phyloP scores from a whole-genome alignment of 2,113 vertebrate genomes.

The Arizona elegans region DNA sequence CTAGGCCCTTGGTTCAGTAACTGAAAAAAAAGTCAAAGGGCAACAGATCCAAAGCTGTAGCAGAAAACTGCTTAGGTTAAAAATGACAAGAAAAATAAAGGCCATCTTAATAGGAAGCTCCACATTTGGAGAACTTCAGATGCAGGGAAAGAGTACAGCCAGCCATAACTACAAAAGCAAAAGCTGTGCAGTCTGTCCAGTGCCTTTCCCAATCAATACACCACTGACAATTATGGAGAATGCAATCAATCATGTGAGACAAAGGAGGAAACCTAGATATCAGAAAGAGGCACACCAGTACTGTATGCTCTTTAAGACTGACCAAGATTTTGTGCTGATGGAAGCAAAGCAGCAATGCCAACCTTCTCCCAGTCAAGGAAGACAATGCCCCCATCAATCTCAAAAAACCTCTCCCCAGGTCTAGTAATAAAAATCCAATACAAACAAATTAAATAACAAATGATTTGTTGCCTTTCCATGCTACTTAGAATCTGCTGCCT shows the following conservation, averaged over 20 bases:
- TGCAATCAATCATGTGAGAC: rapidly evolving
- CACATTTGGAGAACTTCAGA: not conserved
- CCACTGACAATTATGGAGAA: not conserved
- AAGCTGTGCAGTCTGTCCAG: not conserved
- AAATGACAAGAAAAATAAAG: not conserved
- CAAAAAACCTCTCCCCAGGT: not conserved
- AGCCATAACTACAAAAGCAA: not conserved
- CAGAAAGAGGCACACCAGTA: not conserved
- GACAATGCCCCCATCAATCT: not conserved
- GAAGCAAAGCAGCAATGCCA: not conserved
- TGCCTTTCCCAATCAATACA: not conserved
- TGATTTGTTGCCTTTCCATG: not conserved
- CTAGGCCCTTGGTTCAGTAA: not conserved
- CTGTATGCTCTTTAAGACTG: not conserved
- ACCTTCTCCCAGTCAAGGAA: not conserved
- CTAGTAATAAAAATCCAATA: not conserved
- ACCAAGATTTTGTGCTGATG: not conserved
- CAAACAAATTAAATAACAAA: not conserved
- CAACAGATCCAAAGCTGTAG: constrained; percentile 25
- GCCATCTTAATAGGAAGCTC: not conserved
- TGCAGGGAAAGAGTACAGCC: not conserved
- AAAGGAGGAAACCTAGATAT: not conserved
- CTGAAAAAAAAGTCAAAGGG: constrained; percentile 17
- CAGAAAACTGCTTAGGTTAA: rapidly evolving
- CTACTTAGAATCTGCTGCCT: not conserved